Base-by-base conservation (phyloP, 2,113 vertebrate species). In the Columba livia region DNA sequence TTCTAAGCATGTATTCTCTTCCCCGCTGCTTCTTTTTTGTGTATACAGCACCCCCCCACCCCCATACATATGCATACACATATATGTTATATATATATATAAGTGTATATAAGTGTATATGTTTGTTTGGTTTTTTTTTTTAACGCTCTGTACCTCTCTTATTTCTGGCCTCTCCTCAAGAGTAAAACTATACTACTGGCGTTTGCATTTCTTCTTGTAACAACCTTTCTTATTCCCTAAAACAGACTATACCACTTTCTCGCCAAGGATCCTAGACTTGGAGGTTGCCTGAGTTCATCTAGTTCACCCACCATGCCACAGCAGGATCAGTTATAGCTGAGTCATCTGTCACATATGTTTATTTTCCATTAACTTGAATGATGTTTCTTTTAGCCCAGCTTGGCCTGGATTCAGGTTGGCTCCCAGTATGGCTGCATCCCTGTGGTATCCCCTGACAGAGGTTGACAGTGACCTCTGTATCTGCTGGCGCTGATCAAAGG, bases 291-390 rank as follows among this genome's bases (percentile, higher is more conserved):
- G 56, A 48, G 29, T 38, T 42, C n/a, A 2, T 7, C 15, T 3
- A 0, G 20, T 15, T n/a, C 15, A 5, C 20, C 38, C 5, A 1
- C 23, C 14, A 2, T 2, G 1, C 53, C 40, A 5, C 62, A 47
- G 50, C 48, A 18, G 62, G 40, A 19, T 18, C 54, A 6, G 11
- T 6, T 11, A 4, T 6, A 24, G 66, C 65, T 12, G 10, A 10
- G 32, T 56, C 16, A 0, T 9, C 75, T 21, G 40, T 25, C 60
- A 21, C 82, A 2, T 25, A 6, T 4, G 36, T 64, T 80, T 38
- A 19, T 38, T 25, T 48, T 25, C 26, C 50, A 32, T 31, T 29
- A 15, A 26, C 34, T 7, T 36, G 2, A 48, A 9, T 2, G 3
- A 6, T 16, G 69, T 51, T 44, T 17, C 0, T 0, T 13, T 23